These are phyloP conservation scores for Oenanthe oenanthe DNA, from an alignment of 2,113 vertebrate genomes.

Conservation along the genomic window DNA sequence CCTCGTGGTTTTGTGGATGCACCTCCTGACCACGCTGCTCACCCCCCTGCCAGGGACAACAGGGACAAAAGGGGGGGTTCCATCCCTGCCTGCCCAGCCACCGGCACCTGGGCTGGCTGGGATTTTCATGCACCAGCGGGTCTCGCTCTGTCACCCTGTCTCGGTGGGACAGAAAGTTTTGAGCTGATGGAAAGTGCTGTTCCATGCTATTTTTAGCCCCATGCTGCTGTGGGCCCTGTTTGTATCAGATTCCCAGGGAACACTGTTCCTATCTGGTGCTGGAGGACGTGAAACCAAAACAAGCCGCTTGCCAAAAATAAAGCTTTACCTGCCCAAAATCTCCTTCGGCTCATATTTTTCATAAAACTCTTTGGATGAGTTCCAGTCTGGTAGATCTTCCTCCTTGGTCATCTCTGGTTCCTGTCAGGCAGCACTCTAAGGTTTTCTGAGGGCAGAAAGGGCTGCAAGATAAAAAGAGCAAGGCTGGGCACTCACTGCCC, in stretches of 20 bases:
- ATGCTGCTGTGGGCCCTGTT: neutral
- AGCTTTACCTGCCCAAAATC: slow-evolving; percentile 83
- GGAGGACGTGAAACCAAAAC: neutral
- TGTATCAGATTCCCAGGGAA: neutral
- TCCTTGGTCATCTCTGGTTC: slow-evolving; percentile 77
- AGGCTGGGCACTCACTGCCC: neutral
- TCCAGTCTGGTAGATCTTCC: slow-evolving; percentile 86
- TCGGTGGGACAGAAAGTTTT: neutral
- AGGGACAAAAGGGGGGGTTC: neutral
- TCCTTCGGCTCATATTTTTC: slow-evolving; percentile 96
- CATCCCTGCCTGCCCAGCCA: neutral
- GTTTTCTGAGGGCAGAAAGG: neutral
- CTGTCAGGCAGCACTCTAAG: neutral
- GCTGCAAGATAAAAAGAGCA: neutral
- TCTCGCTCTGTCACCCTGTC: neutral
- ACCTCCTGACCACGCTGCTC: slow-evolving; percentile 93
- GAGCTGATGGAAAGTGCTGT: neutral
- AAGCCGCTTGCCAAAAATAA: neutral
- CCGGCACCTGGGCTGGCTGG: neutral
- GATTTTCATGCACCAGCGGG: neutral
- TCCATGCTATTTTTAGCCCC: slow-evolving; percentile 10
- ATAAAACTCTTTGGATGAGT: slow-evolving; percentile 90
- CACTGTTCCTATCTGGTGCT: neutral
- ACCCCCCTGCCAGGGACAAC: slow-evolving; percentile 83
- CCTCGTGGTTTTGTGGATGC: slow-evolving; percentile 84